Evolutionary conservation across 2,113 vertebrate genomes (phyloP).

Genomic region (Equus quagga): DNA sequence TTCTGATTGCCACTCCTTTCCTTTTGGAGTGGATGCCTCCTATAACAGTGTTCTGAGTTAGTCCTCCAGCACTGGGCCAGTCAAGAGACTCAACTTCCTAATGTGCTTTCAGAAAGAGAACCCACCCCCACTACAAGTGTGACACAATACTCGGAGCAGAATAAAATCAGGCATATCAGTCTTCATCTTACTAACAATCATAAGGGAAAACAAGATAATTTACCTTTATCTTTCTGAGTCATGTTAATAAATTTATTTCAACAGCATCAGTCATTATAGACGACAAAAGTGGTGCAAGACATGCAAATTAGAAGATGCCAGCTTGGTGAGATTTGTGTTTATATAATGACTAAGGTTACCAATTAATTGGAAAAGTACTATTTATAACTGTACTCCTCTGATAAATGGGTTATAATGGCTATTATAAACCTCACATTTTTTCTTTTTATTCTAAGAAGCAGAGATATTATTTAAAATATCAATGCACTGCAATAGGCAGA

Average conservation of each 20-base stretch:
- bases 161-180: constrained; percentile 49
- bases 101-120: constrained; percentile 54
- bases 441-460: constrained; percentile 44
- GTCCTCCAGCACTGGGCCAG: neutral
- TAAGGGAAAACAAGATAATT: constrained; percentile 75
- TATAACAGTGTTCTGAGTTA: neutral
- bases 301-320: constrained; percentile 74
- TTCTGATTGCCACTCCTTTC: neutral
- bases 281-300: constrained; percentile 75
- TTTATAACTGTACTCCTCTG: constrained; percentile 78
- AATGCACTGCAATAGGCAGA: constrained; percentile 56
- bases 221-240: constrained; percentile 79
- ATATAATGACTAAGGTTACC: constrained; percentile 68
- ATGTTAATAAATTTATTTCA: constrained; percentile 81
- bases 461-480: constrained; percentile 58
- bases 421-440: constrained; percentile 68
- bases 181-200: constrained; percentile 74
- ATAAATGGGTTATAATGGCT: constrained; percentile 80
- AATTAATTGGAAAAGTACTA: constrained; percentile 79
- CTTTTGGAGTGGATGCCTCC: neutral
- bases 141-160: constrained; percentile 41
- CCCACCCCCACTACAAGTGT: constrained; percentile 12
- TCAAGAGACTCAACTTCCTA: constrained; percentile 25
- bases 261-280: constrained; percentile 58
- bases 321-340: constrained; percentile 74